phyloP scores from a whole-genome alignment of 1,140 invertebrate genomes.

The Procambarus clarkii region DNA sequence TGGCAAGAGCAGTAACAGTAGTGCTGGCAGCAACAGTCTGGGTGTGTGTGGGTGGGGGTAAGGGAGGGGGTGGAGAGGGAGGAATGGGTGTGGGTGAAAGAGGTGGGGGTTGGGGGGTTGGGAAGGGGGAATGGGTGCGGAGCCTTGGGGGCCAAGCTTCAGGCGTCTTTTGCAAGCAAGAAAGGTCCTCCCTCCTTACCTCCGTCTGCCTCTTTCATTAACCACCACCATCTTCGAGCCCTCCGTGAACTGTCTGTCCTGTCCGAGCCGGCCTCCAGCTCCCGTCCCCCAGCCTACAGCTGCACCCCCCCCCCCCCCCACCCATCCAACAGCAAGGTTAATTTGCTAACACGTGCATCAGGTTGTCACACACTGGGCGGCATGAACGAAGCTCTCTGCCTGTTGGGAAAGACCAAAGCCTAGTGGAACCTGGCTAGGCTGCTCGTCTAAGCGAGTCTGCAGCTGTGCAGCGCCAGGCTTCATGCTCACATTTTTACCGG shows the following conservation, averaged over 20 bases:
- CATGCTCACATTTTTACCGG: not conserved
- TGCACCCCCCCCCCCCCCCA: too few relatives aligned
- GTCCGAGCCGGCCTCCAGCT: not conserved
- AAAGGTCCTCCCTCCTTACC: not conserved
- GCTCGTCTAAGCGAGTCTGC: not conserved
- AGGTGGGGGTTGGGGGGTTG: too few relatives aligned
- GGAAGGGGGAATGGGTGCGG: not conserved
- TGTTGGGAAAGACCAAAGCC: not conserved
- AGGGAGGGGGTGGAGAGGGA: too few relatives aligned
- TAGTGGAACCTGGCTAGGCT: not conserved
- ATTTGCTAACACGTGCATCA: not conserved
- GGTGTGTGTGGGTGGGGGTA: too few relatives aligned
- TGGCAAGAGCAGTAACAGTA: too few relatives aligned
- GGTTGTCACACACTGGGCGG: not conserved
- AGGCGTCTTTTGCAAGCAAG: not conserved
- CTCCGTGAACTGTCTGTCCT: not conserved
- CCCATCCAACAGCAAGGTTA: not conserved
- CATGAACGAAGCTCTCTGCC: not conserved
- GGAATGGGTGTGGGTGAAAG: too few relatives aligned
- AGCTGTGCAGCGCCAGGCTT: not conserved
- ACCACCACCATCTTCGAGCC: not conserved
- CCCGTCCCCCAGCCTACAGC: too few relatives aligned
- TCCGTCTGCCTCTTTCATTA: not conserved
- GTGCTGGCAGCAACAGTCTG: too few relatives aligned
- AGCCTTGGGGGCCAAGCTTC: not conserved